Conservation (phyloP, 2,113 vertebrate species). For the Corvus cornix region DNA sequence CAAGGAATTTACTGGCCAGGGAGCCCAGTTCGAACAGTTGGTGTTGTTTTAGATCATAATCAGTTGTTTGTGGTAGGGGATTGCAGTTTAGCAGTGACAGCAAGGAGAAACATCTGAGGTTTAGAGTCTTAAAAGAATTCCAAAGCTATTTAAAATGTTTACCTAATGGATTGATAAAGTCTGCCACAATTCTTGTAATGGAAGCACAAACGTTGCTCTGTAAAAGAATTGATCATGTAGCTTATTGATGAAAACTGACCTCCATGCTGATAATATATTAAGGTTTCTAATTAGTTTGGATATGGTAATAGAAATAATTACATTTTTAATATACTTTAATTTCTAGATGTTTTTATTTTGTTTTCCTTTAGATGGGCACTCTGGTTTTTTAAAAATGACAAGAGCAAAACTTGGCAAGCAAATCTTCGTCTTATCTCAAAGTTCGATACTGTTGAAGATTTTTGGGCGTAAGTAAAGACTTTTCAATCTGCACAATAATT, state of each 20-base stretch:
- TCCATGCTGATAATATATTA: not conserved
- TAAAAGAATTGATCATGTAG: not conserved
- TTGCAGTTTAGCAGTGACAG: not conserved
- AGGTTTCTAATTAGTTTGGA: not conserved
- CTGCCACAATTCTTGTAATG: not conserved
- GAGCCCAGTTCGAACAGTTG: not conserved
- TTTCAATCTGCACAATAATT: not conserved
- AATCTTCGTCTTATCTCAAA: conserved; percentile 98
- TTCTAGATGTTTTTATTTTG: not conserved
- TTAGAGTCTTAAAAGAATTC: not conserved
- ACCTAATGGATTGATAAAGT: not conserved
- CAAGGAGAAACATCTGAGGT: not conserved
- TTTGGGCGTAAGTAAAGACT: conserved; percentile 93
- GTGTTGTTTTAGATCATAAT: not conserved
- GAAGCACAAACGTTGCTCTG: not conserved
- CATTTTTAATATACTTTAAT: not conserved
- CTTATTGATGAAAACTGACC: not conserved
- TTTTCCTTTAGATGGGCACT: conserved; percentile 90
- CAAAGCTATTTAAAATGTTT: not conserved
- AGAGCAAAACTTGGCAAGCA: conserved; percentile 99
- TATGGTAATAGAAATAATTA: not conserved
- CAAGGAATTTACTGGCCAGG: not conserved
- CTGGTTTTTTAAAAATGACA: conserved; percentile 99
- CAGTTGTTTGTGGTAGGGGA: not conserved
- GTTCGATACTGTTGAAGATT: conserved; percentile 98